These are phyloP conservation scores for Hylomyscus alleni DNA, from an alignment of 2,797 vertebrate genomes.

Conservation along the genomic window DNA sequence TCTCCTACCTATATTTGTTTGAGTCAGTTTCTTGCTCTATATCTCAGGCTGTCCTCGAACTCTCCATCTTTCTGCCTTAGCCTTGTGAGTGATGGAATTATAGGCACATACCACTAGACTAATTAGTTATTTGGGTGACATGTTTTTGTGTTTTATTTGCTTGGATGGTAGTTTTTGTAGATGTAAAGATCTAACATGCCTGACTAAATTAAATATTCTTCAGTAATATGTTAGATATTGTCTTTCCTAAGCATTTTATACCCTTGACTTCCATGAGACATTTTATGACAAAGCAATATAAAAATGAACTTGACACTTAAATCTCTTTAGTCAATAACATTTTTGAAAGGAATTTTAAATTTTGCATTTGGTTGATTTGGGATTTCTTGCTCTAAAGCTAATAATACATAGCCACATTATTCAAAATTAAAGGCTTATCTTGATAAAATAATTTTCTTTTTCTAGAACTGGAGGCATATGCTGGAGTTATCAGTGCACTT, in stretches of 20 bases:
- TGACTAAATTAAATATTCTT: slow-evolving; percentile 59
- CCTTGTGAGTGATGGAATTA: neutral
- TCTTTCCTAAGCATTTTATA: slow-evolving; percentile 54
- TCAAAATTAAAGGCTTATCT: slow-evolving; percentile 68
- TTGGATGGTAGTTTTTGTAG: slow-evolving; percentile 71
- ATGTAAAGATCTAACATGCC: neutral
- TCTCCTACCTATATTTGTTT: neutral
- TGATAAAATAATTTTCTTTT: slow-evolving; percentile 81
- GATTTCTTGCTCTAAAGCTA: slow-evolving; percentile 60
- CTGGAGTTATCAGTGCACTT: slow-evolving; percentile 98
- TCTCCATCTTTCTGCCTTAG: neutral
- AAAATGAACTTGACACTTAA: slow-evolving; percentile 64
- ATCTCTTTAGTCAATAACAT: slow-evolving; percentile 50
- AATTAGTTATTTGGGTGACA: neutral
- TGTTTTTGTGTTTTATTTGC: neutral
- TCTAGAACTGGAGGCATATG: slow-evolving; percentile 98
- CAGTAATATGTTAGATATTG: slow-evolving; percentile 37
- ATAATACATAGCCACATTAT: slow-evolving; percentile 44
- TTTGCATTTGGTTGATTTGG: slow-evolving; percentile 60
- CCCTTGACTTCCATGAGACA: slow-evolving; percentile 39
- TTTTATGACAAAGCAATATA: slow-evolving; percentile 27
- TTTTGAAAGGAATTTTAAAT: slow-evolving; percentile 65
- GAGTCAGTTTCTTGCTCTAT: neutral
- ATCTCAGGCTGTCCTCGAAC: neutral
- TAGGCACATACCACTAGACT: neutral